Evolutionary conservation across 2,797 vertebrate genomes (phyloP), one percentile per base, ranked within the genome.

Genomic region (Malacoraja senta): DNA sequence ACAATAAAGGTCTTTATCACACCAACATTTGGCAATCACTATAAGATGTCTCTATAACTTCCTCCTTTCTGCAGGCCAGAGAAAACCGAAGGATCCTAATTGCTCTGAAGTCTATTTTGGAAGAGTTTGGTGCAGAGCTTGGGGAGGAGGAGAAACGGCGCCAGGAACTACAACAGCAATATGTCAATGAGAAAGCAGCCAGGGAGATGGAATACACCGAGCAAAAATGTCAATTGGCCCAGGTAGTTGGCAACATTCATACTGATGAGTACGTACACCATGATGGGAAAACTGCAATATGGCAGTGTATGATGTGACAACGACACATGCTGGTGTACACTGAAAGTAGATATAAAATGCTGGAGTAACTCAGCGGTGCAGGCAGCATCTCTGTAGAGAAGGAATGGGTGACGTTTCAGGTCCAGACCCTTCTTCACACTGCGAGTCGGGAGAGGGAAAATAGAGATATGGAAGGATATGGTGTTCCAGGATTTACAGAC

Each of bases 191-290:
- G 96, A 99, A 97, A 95, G 98, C 99, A 0, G 94, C 98, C 93
- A 99, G 98, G 98, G 98, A 99, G 93, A 96, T 99, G 95, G 98
- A 99, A 94, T 96, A 97, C 96, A 96, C 98, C 0, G 95, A 98
- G 81, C 97, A 99, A 94, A 98, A 97, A 95, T 97, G 98, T 94
- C 98, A 96, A 94, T 95, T 98, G 0, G 93, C 97, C 0, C 97
- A 99, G 98, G 98, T 99, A 74, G 97, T 94, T 58, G 8, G n/a
- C 26, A 38, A 17, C 15, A 35, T 38, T 68, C 32, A 21, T 19
- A 19, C 68, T 35, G 84, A 19, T 35, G 17, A 32, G 61, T 65
- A 68, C 4, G 17, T 68, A 3, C 32, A 6, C 84, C 17, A 32
- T 88, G n/a, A n/a, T 32, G 19, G 13, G n/a, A 88, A 65, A 88